Evolutionary conservation across 2,888 invertebrate species (phyloP), one percentile per base, ranked within the genome.

Genomic region (Hymenopus coronatus): DNA sequence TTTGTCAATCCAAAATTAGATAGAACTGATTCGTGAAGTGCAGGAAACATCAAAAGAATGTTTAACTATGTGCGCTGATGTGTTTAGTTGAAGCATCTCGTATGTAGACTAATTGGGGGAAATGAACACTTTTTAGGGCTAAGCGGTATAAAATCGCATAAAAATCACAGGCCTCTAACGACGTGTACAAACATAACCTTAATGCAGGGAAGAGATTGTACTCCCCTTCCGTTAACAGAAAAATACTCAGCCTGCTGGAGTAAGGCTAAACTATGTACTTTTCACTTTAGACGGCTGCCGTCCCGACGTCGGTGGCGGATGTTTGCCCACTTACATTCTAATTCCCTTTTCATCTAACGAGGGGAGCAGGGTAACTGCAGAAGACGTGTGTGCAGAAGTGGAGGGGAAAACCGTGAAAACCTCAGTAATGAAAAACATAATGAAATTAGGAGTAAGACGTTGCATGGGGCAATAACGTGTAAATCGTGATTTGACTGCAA

Each of bases 241-340:
- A 70, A 70, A 70, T 15, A 2, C 15, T 15, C 20, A 15, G 14
- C 4, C 54, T 70, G 3, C 54, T 20, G 54, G 15, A 70, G 14
- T 70, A 70, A 70, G 54, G 54, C 54, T 70, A 70, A 70, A 70
- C 54, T 70, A 70, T 70, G 54, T 70, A 70, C 54, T 20, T 70
- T 70, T 70, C 54, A 70, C 54, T 70, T 70, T 70, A 70, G 54
- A 70, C 54, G 20, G 54, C 54, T 20, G 54, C 20, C 54, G 20
- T 70, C 54, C 54, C 54, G 54, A 25, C 40, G 40, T 40, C 54
- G 54, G 54, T 70, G 82, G 33, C 87, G 87, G 87, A 87, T 87
- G 82, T 87, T 87, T 87, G 82, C 87, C 87, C 87, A 87, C 87
- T 87, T 87, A 87, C 87, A 87, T 87, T 87, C 87, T 87, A 87